These are phyloP conservation scores for Chromis chromis DNA, from an alignment of 2,797 vertebrate genomes.

Conservation along the genomic window DNA sequence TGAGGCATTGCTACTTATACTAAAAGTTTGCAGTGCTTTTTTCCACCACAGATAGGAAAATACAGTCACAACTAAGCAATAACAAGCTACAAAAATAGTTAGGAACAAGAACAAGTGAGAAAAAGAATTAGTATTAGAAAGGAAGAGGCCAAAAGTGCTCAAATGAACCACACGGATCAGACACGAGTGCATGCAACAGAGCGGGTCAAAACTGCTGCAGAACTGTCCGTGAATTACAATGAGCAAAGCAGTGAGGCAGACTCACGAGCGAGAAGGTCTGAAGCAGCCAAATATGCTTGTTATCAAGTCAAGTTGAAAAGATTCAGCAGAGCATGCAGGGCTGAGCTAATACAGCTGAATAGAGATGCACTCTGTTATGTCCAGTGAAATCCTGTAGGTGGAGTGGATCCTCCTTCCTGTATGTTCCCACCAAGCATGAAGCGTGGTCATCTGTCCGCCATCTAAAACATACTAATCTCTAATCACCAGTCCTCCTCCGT, in stretches of 20 bases:
- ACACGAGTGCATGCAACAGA: constrained; percentile 28
- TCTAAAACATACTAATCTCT: constrained; percentile 46
- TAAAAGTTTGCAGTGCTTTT: background rate
- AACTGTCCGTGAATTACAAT: constrained; percentile 51
- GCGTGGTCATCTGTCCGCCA: constrained; percentile 41
- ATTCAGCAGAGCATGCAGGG: constrained; percentile 60
- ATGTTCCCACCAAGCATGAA: constrained; percentile 48
- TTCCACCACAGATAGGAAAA: background rate
- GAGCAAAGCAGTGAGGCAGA: constrained; percentile 42
- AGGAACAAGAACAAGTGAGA: background rate
- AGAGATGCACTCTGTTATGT: constrained; percentile 61
- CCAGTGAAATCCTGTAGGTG: constrained; percentile 68
- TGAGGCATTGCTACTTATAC: constrained; percentile 1
- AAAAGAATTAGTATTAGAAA: background rate
- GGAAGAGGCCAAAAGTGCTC: constrained; percentile 16
- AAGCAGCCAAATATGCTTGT: constrained; percentile 52
- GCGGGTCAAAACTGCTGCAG: constrained; percentile 41
- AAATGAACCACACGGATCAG: constrained; percentile 34
- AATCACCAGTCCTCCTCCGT: constrained; percentile 44
- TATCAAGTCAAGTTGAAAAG: constrained; percentile 66
- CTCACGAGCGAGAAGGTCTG: constrained; percentile 12
- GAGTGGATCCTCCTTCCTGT: constrained; percentile 73
- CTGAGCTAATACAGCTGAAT: constrained; percentile 42
- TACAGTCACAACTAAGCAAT: background rate
- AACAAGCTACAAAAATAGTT: background rate